These are phyloP conservation scores for Drosophila anomalata DNA, from an alignment of 2,888 invertebrate genomes.

Conservation along the genomic window DNA sequence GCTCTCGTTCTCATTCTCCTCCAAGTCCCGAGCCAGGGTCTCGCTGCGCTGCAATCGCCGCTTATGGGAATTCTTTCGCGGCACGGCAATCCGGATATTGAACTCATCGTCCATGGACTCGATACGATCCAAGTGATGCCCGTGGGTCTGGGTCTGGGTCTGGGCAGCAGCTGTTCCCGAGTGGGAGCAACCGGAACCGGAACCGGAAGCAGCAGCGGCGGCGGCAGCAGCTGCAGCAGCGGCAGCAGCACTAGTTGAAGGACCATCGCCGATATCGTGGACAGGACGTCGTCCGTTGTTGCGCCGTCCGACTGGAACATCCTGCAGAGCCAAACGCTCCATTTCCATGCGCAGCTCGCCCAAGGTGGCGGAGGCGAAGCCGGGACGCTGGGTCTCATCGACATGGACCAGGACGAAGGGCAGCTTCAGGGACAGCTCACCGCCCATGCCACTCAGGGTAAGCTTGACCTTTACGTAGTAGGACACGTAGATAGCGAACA, in stretches of 20 bases:
- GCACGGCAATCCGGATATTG: slow-evolving; percentile 53
- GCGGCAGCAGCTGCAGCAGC: slow-evolving; percentile 50
- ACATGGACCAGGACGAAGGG: slow-evolving; percentile 91
- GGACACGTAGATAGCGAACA: slow-evolving; percentile 95
- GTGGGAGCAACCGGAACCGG: not conserved
- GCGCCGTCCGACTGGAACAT: slow-evolving; percentile 69
- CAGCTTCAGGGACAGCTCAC: slow-evolving; percentile 90
- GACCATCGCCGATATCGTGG: slow-evolving; percentile 52
- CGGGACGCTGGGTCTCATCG: slow-evolving; percentile 71
- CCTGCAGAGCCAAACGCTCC: slow-evolving; percentile 72
- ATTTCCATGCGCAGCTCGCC: slow-evolving; percentile 62
- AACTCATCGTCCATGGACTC: slow-evolving; percentile 76
- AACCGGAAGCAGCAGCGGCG: not conserved
- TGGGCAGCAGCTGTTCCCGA: not conserved
- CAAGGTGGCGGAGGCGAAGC: slow-evolving; percentile 50
- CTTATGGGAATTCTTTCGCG: slow-evolving; percentile 44
- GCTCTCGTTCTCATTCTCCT: slow-evolving; percentile 59
- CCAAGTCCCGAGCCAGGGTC: slow-evolving; percentile 78
- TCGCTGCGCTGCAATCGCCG: slow-evolving; percentile 80
- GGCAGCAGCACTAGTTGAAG: slow-evolving; percentile 67
- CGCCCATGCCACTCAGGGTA: slow-evolving; percentile 91
- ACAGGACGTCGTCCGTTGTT: slow-evolving; percentile 38
- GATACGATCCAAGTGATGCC: slow-evolving; percentile 70
- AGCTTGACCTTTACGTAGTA: slow-evolving; percentile 95
- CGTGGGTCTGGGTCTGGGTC: not conserved